A percentile compares a stretch with the other conserved stretches of the same genome.
Evolutionary conservation across 1,140 invertebrate species (phyloP).

Genomic region (Cherax quadricarinatus): DNA sequence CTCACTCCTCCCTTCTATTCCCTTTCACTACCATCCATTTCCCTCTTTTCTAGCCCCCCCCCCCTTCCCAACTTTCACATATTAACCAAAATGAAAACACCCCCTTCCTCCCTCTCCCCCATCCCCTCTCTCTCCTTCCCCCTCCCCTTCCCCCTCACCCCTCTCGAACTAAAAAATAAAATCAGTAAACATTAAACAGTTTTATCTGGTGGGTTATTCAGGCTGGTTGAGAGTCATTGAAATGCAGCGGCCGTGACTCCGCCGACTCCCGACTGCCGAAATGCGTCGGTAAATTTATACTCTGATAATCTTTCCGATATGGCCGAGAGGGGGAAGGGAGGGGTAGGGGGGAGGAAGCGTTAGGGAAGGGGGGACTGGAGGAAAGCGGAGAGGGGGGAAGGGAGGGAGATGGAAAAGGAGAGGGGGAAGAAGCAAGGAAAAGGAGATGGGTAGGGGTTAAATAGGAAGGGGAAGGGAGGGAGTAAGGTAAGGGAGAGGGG

Average conservation of each 20-base stretch:
- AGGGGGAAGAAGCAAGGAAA: neutral
- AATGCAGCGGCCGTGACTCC: neutral
- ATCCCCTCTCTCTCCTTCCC: neutral
- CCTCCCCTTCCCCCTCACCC: neutral
- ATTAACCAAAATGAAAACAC: neutral
- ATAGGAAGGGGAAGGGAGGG: too few relatives aligned
- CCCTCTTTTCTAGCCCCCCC: too few relatives aligned
- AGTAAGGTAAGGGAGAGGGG: too few relatives aligned
- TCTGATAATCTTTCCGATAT: slow-evolving; percentile 24
- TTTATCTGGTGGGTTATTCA: slow-evolving; percentile 19
- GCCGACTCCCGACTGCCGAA: neutral
- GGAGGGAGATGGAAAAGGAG: neutral
- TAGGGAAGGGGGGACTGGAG: neutral
- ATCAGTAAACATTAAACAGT: slow-evolving; percentile 22
- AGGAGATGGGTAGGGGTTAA: too few relatives aligned
- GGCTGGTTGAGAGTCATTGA: neutral
- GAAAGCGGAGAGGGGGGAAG: neutral
- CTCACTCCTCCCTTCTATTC: neutral
- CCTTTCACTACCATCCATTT: neutral
- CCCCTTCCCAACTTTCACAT: too few relatives aligned
- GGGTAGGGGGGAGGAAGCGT: neutral
- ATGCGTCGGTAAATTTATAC: slow-evolving; percentile 32
- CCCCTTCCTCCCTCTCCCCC: neutral
- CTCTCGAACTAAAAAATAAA: neutral
- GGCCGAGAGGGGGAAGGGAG: neutral